Base-by-base conservation (phyloP, 2,113 vertebrate species). In the Crotalus horridus region DNA sequence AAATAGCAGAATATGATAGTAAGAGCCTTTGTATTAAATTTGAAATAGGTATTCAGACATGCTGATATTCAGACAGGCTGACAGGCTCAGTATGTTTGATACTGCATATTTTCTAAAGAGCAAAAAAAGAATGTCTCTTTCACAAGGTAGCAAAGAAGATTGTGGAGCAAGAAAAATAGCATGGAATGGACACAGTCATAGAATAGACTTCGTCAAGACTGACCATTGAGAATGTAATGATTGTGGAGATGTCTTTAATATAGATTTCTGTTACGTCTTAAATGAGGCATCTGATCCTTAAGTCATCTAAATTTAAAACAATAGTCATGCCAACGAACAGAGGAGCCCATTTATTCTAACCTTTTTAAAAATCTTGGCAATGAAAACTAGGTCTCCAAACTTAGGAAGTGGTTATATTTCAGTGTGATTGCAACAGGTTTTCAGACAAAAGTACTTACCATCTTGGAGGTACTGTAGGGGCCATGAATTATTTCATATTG, bases 41-140 rank as follows among this genome's bases (percentile, higher is more conserved):
- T 87, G 88, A 93, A 93, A 94, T 39, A 95, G 91, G 92, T 96
- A 9, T 3, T 96, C 95, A 96, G 90, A 89, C 94, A 94, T 91
- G 46, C 90, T 96, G 90, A 87, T 92, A 23, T 39, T 26, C 59
- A 3, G 24, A 12, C 26, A 13, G 26, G 26, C 33, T 64, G 24
- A 94, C 61, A 90, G 39, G 89, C 13, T 81, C 90, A 87, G 85
- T 91, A 89, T 24, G 88, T 91, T 93, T 91, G 87, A 56, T 89
- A 93, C 85, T 90, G 89, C 91, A 93, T 55, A 43, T 94, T 96
- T 94, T 90, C 61, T 89, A 93, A 90, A 74, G 51, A 58, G 85
- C 88, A 89, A 74, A 81, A 55, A 81, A 86, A 21, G 33, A 89
- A 46, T 91, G 88, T 92, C 39, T 43, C 48, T 90, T 33, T 64